Percentiles rank a stretch among this genome's conserved stretches.
phyloP scores from a whole-genome alignment of 2,888 invertebrate species.

The Anthoptus insignis region DNA sequence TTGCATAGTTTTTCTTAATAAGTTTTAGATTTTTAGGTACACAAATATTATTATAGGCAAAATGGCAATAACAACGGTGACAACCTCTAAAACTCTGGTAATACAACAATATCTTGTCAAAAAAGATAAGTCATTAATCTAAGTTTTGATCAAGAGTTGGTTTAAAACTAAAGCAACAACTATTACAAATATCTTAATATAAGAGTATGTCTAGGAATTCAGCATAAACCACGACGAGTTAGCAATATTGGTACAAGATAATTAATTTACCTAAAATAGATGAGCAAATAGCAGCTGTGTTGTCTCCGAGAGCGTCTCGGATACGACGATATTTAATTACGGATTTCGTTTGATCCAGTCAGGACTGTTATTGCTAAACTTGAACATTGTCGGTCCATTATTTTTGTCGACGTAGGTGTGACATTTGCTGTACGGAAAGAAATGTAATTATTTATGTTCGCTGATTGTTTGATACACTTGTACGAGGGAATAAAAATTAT shows the following conservation, averaged over 20 bases:
- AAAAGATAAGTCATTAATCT: no score
- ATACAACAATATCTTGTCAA: no score
- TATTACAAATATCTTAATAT: background rate
- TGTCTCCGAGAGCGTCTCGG: background rate
- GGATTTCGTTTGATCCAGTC: background rate
- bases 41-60: no score
- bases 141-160: background rate
- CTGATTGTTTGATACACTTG: no score
- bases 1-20: no score
- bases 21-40: no score
- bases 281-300: slow-evolving; percentile 8
- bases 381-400: background rate
- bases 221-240: background rate
- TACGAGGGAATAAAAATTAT: no score
- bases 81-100: no score
- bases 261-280: slow-evolving; percentile 9
- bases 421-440: background rate
- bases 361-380: background rate
- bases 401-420: background rate
- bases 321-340: slow-evolving; percentile 2
- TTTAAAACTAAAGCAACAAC: background rate
- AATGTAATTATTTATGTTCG: no score
- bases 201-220: background rate
- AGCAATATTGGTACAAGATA: slow-evolving; percentile 5
- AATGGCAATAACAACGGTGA: no score